A percentile compares a stretch with the other conserved stretches of the same genome.
Evolutionary conservation across 2,888 invertebrate species (phyloP).

Genomic region (Noctua janthina): DNA sequence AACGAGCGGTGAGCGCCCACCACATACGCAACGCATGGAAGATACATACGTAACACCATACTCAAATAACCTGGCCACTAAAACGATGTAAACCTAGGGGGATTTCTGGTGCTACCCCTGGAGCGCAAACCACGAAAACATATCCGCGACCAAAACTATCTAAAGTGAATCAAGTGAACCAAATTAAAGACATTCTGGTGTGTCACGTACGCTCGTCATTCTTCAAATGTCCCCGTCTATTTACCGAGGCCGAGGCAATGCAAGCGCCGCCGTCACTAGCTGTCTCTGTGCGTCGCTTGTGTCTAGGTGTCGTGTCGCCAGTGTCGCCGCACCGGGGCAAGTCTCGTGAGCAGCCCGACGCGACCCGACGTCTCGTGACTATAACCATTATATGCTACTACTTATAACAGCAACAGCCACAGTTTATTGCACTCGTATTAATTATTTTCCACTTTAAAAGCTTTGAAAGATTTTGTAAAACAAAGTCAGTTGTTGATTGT

Average conservation of each 20-base stretch:
- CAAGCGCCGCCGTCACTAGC: neutral
- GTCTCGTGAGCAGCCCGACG: neutral
- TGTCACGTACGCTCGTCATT: neutral
- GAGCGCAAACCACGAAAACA: neutral
- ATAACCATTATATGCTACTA: neutral
- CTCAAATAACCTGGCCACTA: neutral
- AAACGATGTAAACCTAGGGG: neutral
- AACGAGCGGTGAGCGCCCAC: neutral
- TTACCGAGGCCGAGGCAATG: neutral
- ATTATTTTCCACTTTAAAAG: constrained; percentile 2
- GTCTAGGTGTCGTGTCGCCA: neutral
- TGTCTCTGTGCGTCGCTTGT: constrained; percentile 8
- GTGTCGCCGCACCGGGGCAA: neutral
- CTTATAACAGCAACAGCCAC: neutral
- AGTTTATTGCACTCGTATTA: constrained; percentile 19
- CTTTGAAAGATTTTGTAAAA: neutral
- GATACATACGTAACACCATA: neutral
- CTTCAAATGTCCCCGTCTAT: neutral
- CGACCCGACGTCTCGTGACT: constrained; percentile 6
- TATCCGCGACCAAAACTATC: neutral
- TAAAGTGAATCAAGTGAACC: neutral
- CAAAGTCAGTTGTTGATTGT: neutral
- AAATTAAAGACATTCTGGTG: neutral
- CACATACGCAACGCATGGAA: neutral
- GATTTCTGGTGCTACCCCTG: neutral